These are phyloP conservation scores for Epizoanthus ramosus DNA, from an alignment of 92 coral and sea anemone genomes.

Conservation along the genomic window DNA sequence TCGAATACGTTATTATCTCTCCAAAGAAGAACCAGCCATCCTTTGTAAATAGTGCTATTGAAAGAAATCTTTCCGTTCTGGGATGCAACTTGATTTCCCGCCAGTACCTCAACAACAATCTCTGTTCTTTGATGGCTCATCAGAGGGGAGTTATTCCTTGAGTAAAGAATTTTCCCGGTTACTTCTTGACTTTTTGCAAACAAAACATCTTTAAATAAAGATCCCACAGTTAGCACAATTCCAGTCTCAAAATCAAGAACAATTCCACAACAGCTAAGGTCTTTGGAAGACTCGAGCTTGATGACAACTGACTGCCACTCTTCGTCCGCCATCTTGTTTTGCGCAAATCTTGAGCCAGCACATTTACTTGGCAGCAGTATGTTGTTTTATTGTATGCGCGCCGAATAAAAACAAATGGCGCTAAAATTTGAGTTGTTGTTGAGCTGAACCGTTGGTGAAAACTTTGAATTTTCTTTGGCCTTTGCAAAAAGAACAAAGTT, in stretches of 20 bases:
- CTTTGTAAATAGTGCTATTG: slow-evolving; percentile 47
- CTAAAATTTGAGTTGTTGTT: slow-evolving; percentile 37
- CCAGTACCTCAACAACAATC: slow-evolving; percentile 41
- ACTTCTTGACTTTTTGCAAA: background rate
- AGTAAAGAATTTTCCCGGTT: slow-evolving; percentile 6
- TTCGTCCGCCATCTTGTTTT: slow-evolving; percentile 71
- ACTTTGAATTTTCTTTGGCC: background rate
- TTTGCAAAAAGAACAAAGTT: background rate
- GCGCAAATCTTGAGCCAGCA: slow-evolving; percentile 14
- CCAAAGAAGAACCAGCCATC: slow-evolving; percentile 62
- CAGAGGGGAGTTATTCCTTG: background rate
- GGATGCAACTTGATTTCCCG: slow-evolving; percentile 3
- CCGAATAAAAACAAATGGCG: slow-evolving; percentile 30
- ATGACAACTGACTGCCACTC: slow-evolving; percentile 51
- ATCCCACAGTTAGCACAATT: slow-evolving; percentile 71
- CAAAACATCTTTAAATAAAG: slow-evolving; percentile 52
- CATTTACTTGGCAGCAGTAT: slow-evolving; percentile 15
- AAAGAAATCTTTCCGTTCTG: slow-evolving; percentile 13
- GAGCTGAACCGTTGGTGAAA: slow-evolving; percentile 26
- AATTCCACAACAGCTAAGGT: slow-evolving; percentile 77
- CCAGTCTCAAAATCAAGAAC: slow-evolving; percentile 65
- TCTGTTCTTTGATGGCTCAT: background rate
- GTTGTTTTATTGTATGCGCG: background rate
- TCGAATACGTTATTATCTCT: slow-evolving; percentile 54
- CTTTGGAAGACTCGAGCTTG: slow-evolving; percentile 21